phyloP scores from a whole-genome alignment of 1,140 invertebrate genomes.

The Drosophila dunni region DNA sequence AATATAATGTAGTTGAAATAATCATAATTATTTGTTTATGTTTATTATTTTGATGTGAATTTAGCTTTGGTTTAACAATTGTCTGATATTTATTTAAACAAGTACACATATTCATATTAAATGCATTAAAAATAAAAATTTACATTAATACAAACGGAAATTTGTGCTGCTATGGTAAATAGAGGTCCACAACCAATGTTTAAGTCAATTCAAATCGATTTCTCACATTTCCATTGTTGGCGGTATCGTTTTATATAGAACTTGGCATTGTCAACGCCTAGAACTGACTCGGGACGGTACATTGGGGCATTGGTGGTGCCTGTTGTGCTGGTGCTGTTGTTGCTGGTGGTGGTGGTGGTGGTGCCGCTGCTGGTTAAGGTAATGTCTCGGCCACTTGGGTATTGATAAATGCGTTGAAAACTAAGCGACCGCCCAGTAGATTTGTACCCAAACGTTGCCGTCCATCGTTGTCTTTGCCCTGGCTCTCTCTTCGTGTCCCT shows the following conservation, averaged over 20 bases:
- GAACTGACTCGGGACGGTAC: constrained; percentile 1
- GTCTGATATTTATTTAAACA: constrained; percentile 10
- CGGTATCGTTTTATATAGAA: constrained; percentile 42
- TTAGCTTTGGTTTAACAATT: constrained; percentile 11
- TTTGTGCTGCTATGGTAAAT: constrained; percentile 12
- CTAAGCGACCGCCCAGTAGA: constrained; percentile 81
- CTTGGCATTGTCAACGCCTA: constrained; percentile 73
- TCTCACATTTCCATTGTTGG: constrained; percentile 39
- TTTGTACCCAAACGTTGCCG: constrained; percentile 54
- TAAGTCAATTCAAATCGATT: constrained; percentile 44
- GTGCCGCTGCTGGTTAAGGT: constrained; percentile 17
- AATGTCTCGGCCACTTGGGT: constrained; percentile 66
- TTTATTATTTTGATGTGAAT: constrained; percentile 2
- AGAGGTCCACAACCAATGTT: constrained; percentile 27
- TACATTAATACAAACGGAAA: constrained; percentile 2
- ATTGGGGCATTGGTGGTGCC: constrained; percentile 11
- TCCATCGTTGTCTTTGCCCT: neutral
- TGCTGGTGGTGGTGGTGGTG: neutral
- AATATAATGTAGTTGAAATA: constrained; percentile 5
- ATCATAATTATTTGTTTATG: constrained; percentile 10
- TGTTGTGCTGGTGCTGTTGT: neutral
- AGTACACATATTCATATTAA: constrained; percentile 1
- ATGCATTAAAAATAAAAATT: constrained; percentile 3
- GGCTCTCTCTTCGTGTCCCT: constrained; percentile 9
- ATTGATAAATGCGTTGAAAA: constrained; percentile 83